Base-by-base conservation (phyloP, 1,140 invertebrate species). In the Vanessa tameamea region DNA sequence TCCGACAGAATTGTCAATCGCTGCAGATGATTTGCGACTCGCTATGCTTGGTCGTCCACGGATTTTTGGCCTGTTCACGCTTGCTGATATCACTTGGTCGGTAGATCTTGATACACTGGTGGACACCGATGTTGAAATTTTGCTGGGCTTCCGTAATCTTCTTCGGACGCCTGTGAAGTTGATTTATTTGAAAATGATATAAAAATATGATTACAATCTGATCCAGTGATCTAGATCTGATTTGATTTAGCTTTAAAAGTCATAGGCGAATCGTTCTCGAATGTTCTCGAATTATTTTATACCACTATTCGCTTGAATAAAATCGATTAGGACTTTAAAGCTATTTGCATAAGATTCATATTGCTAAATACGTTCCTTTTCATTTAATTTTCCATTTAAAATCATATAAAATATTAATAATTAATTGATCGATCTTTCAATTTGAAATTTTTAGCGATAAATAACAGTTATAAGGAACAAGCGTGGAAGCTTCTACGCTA, bases 1-100 rank as follows among this genome's bases (percentile, higher is more conserved):
- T 64, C 87, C 91, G 75, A 95, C 94, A 50, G 95, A 95, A 68
- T 95, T 94, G 64, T 94, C 93, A 3, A 94, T 89, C 1, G 94
- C 94, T 37, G 93, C 93, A 63, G 93, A 85, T 76, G 94, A 94
- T 89, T 94, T 94, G 93, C 93, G 88, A 92, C 93, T 93, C 92
- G 94, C 87, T 78, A 95, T 88, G 92, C 94, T 92, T 75, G 95
- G 92, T 77, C 95, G 94, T 57, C 95, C 92, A 79, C 95, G 94
- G n/a, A 96, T 93, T 82, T 96, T 95, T 55, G 96, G 95, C 89
- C 94, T 94, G 89, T 95, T 86, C 93, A 95, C 90, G 94, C 94
- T 97, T 94, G 92, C 96, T 94, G 85, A 92, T 83, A 85, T 90
- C 77, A 90, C 90, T 87, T 92, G 91, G 66, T 92, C 91, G 8